A percentile compares a stretch with the other conserved stretches of the same genome.
phyloP scores from a whole-genome alignment of 1,140 invertebrate species.

The Pachypeltis micranthus region DNA sequence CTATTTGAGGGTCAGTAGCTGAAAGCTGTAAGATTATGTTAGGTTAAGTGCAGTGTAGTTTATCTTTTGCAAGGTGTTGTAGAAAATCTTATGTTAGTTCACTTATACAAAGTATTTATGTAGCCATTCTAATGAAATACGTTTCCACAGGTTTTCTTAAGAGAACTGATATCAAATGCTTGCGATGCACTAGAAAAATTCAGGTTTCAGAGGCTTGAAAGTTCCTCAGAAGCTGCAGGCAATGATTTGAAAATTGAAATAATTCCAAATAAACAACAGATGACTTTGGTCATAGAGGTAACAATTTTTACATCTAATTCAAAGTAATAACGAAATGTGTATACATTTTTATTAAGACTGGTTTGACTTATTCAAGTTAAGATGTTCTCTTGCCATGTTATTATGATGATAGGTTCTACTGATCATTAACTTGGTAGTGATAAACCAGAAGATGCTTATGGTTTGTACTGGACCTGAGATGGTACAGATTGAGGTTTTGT shows the following conservation, averaged over 20 bases:
- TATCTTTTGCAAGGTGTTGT: no score
- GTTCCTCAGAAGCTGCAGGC: conserved; percentile 35
- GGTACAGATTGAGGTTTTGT: not conserved
- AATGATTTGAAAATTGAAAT: conserved; percentile 72
- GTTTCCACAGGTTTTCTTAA: conserved; percentile 67
- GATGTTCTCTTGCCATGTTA: not conserved
- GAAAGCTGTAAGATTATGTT: no score
- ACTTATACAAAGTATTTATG: no score
- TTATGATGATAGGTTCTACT: not conserved
- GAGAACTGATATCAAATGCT: conserved; percentile 92
- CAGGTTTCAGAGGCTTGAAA: conserved; percentile 54
- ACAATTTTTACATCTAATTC: conserved; percentile 8
- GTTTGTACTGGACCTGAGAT: not conserved
- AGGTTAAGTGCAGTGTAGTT: no score
- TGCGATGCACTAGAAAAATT: conserved; percentile 95
- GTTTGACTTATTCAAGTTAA: not conserved
- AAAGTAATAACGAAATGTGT: conserved; percentile 11
- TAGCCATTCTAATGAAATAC: conserved; percentile 4
- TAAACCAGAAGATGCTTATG: no score
- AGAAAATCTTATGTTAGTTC: no score
- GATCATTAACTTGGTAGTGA: no score
- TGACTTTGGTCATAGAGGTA: conserved; percentile 77
- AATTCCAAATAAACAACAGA: conserved; percentile 72
- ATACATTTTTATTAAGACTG: not conserved
- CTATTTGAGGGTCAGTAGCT: no score